Evolutionary conservation across 2,797 vertebrate genomes (phyloP).

Genomic region (Melanotaenia boesemani): DNA sequence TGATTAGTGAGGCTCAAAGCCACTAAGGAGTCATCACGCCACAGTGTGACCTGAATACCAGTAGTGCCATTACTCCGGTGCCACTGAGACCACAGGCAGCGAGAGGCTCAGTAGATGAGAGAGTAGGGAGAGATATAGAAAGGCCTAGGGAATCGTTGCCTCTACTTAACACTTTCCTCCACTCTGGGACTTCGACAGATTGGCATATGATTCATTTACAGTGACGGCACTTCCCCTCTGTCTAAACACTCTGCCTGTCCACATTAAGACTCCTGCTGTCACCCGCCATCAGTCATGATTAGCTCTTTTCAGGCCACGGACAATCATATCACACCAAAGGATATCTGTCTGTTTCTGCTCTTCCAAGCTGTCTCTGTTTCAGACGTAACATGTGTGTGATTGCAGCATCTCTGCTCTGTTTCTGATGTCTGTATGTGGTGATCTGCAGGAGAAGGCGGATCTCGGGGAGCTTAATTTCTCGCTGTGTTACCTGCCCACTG

Average conservation of each 20-base stretch:
- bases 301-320: conserved; percentile 40
- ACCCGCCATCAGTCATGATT: conserved; percentile 30
- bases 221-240: conserved; percentile 51
- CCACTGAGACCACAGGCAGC: conserved; percentile 52
- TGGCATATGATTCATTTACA: conserved; percentile 68
- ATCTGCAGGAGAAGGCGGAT: conserved; percentile 92
- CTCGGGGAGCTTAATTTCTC: conserved; percentile 96
- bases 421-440: conserved; percentile 48
- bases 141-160: conserved; percentile 38
- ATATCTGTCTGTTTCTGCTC: conserved; percentile 18
- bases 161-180: conserved; percentile 61
- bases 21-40: conserved; percentile 44
- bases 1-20: conserved; percentile 57
- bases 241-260: conserved; percentile 56
- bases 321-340: conserved; percentile 11
- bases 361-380: conserved; percentile 15
- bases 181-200: conserved; percentile 57
- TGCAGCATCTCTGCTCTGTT: neutral
- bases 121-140: conserved; percentile 37
- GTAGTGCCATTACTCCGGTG: conserved; percentile 48
- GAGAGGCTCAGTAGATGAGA: conserved; percentile 39
- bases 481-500: conserved; percentile 94
- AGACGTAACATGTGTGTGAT: conserved; percentile 18
- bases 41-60: conserved; percentile 60
- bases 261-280: conserved; percentile 55